Base-by-base conservation (phyloP, 2,888 invertebrate species). In the Junonia oenone region DNA sequence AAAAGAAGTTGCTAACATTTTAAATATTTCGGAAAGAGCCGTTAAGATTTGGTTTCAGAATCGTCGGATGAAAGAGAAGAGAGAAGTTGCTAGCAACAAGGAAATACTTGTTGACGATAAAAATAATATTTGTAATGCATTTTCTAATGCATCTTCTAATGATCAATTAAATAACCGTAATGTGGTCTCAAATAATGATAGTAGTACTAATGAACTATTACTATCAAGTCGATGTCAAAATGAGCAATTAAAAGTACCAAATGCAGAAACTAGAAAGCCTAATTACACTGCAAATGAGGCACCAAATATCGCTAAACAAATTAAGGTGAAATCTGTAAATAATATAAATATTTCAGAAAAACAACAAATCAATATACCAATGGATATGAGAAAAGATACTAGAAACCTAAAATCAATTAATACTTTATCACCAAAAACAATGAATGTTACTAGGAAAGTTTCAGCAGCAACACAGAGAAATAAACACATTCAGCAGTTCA, bases 41-140 rank as follows among this genome's bases (percentile, higher is more conserved):
- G 93, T 96, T 27, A 96, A 96, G 76, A 94, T 96, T 54, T 96
- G 96, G 96, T 96, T 96, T 71, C 96, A 96, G 75, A 96, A 96
- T 74, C 88, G 95, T 0, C 83, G 96, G 5, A 96, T 96, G 95
- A 94, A 93, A 64, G 89, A 90, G 70, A 94, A 94, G 72, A 94
- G 93, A 71, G 92, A 93, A 58, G 74, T 17, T 4, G 11, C 1
- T 2, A 56, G 54, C 11, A 61, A 13, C 13, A 73, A 71, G 55
- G 74, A 78, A 52, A 37, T 40, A 33, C 61, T 62, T 61, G 51
- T 61, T 35, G 68, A 72, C 49, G 64, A 69, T 31, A 62, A 63
- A 59, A 67, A 47, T 26, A 51, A 60, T 47, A 63, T 48, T 52
- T 67, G 62, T 31, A 47, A 57, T 33, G 65, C 67, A 63, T 62